phyloP scores from a whole-genome alignment of 2,888 invertebrate species.

The Rhingia rostrata region DNA sequence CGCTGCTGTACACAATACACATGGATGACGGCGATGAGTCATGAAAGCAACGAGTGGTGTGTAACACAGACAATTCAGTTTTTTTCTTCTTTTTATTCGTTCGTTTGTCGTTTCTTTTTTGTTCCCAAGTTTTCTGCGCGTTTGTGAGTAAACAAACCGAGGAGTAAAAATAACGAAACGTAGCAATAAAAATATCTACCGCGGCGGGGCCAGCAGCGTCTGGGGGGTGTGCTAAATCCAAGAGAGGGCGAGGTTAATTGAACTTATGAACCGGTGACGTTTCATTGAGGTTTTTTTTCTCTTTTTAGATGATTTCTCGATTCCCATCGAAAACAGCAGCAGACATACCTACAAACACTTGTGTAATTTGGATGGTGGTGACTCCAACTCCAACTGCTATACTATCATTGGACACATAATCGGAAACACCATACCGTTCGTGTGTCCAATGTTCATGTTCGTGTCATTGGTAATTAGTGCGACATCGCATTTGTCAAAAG shows the following conservation, averaged over 20 bases:
- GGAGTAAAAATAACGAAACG: conserved; percentile 71
- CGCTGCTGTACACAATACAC: conserved; percentile 57
- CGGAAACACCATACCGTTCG: conserved; percentile 39
- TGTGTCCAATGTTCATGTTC: conserved; percentile 22
- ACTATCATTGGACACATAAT: conserved; percentile 53
- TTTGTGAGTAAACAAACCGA: conserved; percentile 74
- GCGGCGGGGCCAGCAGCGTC: conserved; percentile 30
- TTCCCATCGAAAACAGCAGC: conserved; percentile 27
- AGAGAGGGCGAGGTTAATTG: conserved; percentile 64
- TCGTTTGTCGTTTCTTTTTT: conserved; percentile 48
- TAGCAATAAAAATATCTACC: conserved; percentile 63
- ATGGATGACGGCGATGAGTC: conserved; percentile 69
- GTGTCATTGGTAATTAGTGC: conserved; percentile 55
- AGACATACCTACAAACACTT: conserved; percentile 1
- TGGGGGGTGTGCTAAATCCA: conserved; percentile 44
- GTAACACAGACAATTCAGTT: conserved; percentile 69
- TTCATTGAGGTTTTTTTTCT: conserved; percentile 51
- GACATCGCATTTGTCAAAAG: conserved; percentile 25
- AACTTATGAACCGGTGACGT: conserved; percentile 73
- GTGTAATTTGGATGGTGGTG: conserved; percentile 31
- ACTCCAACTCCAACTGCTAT: conserved; percentile 23
- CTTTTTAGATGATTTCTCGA: conserved; percentile 2
- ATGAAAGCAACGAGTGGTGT: conserved; percentile 71
- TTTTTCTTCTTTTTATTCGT: conserved; percentile 19
- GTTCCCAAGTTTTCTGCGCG: conserved; percentile 65